A percentile compares a stretch with the other conserved stretches of the same genome.
phyloP scores from a whole-genome alignment of 2,797 vertebrate species.

The Poeciliopsis infans region DNA sequence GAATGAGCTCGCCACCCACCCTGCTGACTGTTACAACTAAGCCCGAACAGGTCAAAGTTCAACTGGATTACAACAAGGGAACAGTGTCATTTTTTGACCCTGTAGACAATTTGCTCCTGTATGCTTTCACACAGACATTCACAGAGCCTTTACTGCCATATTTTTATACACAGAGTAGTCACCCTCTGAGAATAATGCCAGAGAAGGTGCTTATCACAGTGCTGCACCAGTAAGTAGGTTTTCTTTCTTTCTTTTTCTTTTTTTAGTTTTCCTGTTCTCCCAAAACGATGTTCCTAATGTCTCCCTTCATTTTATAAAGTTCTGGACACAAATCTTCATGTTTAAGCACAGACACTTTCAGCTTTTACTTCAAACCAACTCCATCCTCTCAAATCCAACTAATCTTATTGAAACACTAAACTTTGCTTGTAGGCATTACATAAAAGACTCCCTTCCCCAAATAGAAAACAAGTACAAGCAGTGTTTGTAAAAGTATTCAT shows the following conservation, averaged over 20 bases:
- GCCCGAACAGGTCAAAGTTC: slow-evolving; percentile 71
- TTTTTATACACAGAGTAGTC: slow-evolving; percentile 78
- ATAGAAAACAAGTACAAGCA: background rate
- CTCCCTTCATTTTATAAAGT: background rate
- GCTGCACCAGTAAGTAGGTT: slow-evolving; percentile 33
- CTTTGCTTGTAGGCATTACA: background rate
- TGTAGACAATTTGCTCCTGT: slow-evolving; percentile 55
- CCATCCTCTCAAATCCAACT: background rate
- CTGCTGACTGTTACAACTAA: slow-evolving; percentile 40
- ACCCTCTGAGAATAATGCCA: slow-evolving; percentile 73
- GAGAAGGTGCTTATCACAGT: slow-evolving; percentile 67
- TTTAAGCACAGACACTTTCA: background rate
- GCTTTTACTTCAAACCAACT: background rate
- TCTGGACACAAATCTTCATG: background rate
- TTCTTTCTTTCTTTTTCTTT: background rate
- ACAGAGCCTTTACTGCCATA: slow-evolving; percentile 76
- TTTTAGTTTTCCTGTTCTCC: background rate
- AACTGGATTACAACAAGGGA: slow-evolving; percentile 77
- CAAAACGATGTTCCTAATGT: background rate
- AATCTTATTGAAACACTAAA: background rate
- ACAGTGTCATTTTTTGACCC: slow-evolving; percentile 70
- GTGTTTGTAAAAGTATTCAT: background rate
- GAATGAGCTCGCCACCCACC: slow-evolving; percentile 74
- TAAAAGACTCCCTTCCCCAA: background rate
- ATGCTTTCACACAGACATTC: slow-evolving; percentile 70